Evolutionary conservation across 2,797 vertebrate species (phyloP), one percentile per base, ranked within the genome.

Genomic region (Todus mexicanus): DNA sequence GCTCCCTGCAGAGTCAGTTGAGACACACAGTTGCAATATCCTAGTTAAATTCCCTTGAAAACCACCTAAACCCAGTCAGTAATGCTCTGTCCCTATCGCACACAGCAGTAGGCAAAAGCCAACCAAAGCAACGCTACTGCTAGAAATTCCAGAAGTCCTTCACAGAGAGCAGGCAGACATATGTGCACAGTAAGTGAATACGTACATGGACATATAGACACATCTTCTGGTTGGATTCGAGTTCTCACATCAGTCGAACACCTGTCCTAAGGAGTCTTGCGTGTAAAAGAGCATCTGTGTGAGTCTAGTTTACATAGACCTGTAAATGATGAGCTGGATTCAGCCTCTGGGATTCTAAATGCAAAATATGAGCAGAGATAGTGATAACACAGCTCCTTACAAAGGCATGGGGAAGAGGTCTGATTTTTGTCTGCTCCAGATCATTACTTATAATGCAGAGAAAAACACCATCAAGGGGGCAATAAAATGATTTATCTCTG

Each of bases 31-130:
- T n/a, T 75, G 50, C 21, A 72, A 72, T 61, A 89, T 27, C 59
- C 43, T 31, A 48, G 25, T 43, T 70, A 73, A 90, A 90, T 88
- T 94, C 83, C 53, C 71, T 89, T 92, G 86, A 94, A 93, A 93
- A 69, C 29, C 60, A 76, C 29, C 29, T 80, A 79, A 66, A 73
- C 14, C 59, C 54, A 29, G 68, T 11, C 57, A 65, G 9, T 20
- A 73, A 56, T 14, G 22, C 8, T 74, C 35, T 29, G 25, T 50
- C 17, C 29, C 35, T 82, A 29, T 78, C 43, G 38, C 35, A 83
- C 2, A 1, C 6, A 63, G 56, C 51, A 68, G 37, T 37, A 76
- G 26, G 31, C 13, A 90, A 92, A 88, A 87, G 64, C 21, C 71
- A 84, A 70, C 4, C 1, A 3, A 23, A 80, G 17, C 10, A 86